phyloP scores from a whole-genome alignment of 2,797 vertebrate genomes.

The Cyprinella venusta region DNA sequence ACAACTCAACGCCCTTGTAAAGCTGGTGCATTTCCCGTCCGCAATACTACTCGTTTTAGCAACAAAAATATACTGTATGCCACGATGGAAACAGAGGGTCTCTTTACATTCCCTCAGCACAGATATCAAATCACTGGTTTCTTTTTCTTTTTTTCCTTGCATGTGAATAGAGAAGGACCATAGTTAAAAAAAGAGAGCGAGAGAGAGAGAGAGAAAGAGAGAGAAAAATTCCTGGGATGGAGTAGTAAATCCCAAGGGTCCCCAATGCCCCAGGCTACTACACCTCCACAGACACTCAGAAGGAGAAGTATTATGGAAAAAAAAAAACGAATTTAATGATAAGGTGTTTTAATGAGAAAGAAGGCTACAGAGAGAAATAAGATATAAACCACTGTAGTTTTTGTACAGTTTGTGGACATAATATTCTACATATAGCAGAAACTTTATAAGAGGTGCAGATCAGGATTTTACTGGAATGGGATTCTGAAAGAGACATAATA shows the following conservation, averaged over 20 bases:
- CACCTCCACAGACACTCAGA: slow-evolving; percentile 44
- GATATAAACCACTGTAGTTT: neutral
- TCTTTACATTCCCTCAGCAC: slow-evolving; percentile 38
- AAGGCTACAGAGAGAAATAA: slow-evolving; percentile 29
- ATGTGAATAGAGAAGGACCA: slow-evolving; percentile 29
- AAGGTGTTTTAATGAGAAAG: slow-evolving; percentile 42
- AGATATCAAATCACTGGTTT: slow-evolving; percentile 38
- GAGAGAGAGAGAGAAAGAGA: neutral
- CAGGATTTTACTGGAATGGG: slow-evolving; percentile 39
- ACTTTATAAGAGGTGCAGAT: slow-evolving; percentile 16
- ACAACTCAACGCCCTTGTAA: slow-evolving; percentile 47
- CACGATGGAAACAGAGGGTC: slow-evolving; percentile 34
- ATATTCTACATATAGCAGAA: neutral
- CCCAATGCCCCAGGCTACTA: slow-evolving; percentile 45
- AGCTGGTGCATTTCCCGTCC: slow-evolving; percentile 43
- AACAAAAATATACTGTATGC: slow-evolving; percentile 49
- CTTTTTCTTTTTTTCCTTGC: neutral
- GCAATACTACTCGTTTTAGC: slow-evolving; percentile 42
- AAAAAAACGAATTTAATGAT: slow-evolving; percentile 24
- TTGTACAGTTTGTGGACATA: slow-evolving; percentile 29
- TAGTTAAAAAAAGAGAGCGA: slow-evolving; percentile 5
- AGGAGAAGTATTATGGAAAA: slow-evolving; percentile 30
- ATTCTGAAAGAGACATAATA: slow-evolving; percentile 49
- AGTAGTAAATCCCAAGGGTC: slow-evolving; percentile 40
- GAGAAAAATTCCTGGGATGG: slow-evolving; percentile 45